These are phyloP conservation scores for Raphicerus campestris DNA, from an alignment of 2,113 vertebrate species.

Conservation along the genomic window DNA sequence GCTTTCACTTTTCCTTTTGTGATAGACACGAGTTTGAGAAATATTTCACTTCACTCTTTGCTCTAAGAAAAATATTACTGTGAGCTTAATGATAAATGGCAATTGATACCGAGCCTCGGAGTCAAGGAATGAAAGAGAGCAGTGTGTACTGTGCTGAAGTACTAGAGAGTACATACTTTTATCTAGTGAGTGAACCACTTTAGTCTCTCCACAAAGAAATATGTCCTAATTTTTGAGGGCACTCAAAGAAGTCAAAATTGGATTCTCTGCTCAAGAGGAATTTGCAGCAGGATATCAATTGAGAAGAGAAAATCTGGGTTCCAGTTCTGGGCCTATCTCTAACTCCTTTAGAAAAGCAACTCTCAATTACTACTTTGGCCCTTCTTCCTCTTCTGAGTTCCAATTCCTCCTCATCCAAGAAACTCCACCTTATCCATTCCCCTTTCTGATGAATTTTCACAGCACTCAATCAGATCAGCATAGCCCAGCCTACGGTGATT, in stretches of 20 bases:
- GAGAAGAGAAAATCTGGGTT: slow-evolving; percentile 18
- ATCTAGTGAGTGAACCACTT: not conserved
- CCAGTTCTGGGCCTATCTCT: not conserved
- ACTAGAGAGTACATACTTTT: not conserved
- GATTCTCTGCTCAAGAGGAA: not conserved
- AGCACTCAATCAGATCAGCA: not conserved
- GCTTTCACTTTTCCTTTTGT: not conserved
- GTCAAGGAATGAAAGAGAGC: not conserved
- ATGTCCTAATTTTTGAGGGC: not conserved
- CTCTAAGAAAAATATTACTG: not conserved
- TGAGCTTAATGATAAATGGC: not conserved
- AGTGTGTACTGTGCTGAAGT: not conserved
- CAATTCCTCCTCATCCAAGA: not conserved
- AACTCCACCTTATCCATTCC: not conserved
- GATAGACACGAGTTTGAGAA: not conserved
- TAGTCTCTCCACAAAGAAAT: slow-evolving; percentile 1
- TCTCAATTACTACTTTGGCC: not conserved
- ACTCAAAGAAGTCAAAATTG: not conserved
- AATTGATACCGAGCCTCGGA: not conserved
- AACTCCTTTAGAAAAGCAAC: not conserved
- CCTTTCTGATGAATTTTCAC: not conserved
- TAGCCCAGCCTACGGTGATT: not conserved
- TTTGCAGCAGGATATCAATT: not conserved
- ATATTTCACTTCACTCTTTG: not conserved
- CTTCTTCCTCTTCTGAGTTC: not conserved